phyloP scores from a whole-genome alignment of 2,888 invertebrate species.

The Drosophila recens region DNA sequence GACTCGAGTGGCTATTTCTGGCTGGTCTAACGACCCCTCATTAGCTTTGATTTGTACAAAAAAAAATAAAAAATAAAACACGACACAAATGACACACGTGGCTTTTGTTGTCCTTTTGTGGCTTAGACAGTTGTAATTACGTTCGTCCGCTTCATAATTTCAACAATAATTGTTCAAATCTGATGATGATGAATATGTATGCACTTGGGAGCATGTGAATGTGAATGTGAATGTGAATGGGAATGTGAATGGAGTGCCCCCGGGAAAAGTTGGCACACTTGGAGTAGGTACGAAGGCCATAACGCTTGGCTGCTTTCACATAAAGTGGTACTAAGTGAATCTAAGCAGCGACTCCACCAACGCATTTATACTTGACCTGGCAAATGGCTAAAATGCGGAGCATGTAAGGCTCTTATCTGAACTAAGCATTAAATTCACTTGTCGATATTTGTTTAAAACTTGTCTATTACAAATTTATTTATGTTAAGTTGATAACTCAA shows the following conservation, averaged over 20 bases:
- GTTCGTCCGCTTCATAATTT: constrained; percentile 59
- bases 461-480: not conserved
- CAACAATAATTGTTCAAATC: constrained; percentile 64
- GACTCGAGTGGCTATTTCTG: constrained; percentile 26
- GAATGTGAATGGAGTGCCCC: constrained; percentile 26
- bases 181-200: constrained; percentile 36
- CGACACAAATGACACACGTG: constrained; percentile 51
- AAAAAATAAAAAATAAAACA: not conserved
- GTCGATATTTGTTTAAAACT: constrained; percentile 3
- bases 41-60: constrained; percentile 58
- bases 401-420: constrained; percentile 3
- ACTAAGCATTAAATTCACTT: not conserved
- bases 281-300: constrained; percentile 38
- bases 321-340: constrained; percentile 39
- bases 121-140: constrained; percentile 40
- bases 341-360: constrained; percentile 30
- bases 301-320: constrained; percentile 61
- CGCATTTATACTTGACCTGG: constrained; percentile 44
- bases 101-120: constrained; percentile 39
- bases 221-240: not conserved
- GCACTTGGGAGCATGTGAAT: constrained; percentile 26
- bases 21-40: constrained; percentile 45
- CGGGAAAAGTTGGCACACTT: constrained; percentile 15
- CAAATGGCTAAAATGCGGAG: constrained; percentile 30
- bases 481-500: not conserved